Percentiles rank a stretch among this genome's conserved stretches.
Evolutionary conservation across 2,888 invertebrate genomes (phyloP).

Genomic region (Corythucha ciliata): DNA sequence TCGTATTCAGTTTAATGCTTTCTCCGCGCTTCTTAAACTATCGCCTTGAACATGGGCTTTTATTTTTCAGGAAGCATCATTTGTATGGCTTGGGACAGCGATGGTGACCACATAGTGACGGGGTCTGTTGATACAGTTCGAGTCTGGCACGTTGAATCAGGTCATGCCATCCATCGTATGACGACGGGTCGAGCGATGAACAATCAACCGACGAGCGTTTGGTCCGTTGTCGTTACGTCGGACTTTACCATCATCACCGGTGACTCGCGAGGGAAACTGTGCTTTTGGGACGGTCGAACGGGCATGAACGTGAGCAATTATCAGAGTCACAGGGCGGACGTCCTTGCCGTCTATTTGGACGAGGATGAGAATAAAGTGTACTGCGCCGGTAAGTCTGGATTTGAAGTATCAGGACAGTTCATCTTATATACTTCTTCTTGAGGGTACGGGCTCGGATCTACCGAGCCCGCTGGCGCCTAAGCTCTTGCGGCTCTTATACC

Average conservation of each 20-base stretch:
- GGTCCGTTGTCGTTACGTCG: conserved; percentile 70
- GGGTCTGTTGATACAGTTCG: conserved; percentile 75
- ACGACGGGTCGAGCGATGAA: conserved; percentile 55
- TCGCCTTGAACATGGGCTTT: neutral
- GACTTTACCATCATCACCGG: conserved; percentile 80
- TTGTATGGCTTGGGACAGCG: conserved; percentile 72
- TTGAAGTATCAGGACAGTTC: no score
- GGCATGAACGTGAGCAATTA: conserved; percentile 71
- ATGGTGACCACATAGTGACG: conserved; percentile 62
- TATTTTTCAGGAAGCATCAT: conserved; percentile 54
- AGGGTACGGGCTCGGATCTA: no score
- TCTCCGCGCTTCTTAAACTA: neutral
- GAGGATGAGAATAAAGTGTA: conserved; percentile 60
- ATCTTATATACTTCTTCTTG: no score
- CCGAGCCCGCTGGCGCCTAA: no score
- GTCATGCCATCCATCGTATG: conserved; percentile 76
- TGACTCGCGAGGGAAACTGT: conserved; percentile 73
- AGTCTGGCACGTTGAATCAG: conserved; percentile 76
- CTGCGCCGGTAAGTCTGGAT: conserved; percentile 55
- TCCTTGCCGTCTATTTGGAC: conserved; percentile 62
- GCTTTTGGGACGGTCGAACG: conserved; percentile 76
- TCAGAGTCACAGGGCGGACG: conserved; percentile 71
- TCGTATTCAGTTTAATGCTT: conserved; percentile 23
- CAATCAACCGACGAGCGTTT: conserved; percentile 66
- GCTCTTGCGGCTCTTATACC: no score